A percentile compares a stretch with the other conserved stretches of the same genome.
Conservation (phyloP, 2,113 vertebrate species). For the Zapus hudsonius region DNA sequence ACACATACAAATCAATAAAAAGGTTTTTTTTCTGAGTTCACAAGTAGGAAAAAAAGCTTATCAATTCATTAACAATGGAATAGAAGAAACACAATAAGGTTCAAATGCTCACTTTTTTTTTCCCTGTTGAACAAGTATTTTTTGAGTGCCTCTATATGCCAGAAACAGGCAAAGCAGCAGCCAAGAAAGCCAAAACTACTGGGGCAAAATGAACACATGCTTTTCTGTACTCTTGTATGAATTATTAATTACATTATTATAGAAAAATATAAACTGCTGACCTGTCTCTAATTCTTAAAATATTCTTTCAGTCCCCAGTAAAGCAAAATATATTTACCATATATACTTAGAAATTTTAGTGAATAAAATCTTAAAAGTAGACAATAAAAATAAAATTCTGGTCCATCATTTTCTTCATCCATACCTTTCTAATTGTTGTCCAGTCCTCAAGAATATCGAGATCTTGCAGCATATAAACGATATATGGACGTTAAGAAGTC, state of each 20-base stretch:
- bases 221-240: conserved; percentile 41
- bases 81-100: not conserved
- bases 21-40: not conserved
- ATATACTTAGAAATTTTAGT: conserved; percentile 18
- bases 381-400: conserved; percentile 15
- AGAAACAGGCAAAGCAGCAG: not conserved
- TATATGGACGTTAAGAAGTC: conserved; percentile 94
- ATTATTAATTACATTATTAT: conserved; percentile 27
- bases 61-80: not conserved
- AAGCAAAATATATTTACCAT: conserved; percentile 51
- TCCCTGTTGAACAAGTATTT: conserved; percentile 41
- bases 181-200: not conserved
- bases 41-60: not conserved
- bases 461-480: conserved; percentile 98
- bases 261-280: conserved; percentile 34
- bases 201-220: conserved; percentile 2
- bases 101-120: conserved; percentile 47
- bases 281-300: conserved; percentile 48
- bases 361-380: conserved; percentile 56
- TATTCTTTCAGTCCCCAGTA: not conserved
- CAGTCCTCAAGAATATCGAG: conserved; percentile 98
- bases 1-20: too few species aligned
- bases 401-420: conserved; percentile 50
- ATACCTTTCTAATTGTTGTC: conserved; percentile 98
- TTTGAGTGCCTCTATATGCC: not conserved